phyloP scores from a whole-genome alignment of 2,797 vertebrate genomes.

The Sciurus vulgaris region DNA sequence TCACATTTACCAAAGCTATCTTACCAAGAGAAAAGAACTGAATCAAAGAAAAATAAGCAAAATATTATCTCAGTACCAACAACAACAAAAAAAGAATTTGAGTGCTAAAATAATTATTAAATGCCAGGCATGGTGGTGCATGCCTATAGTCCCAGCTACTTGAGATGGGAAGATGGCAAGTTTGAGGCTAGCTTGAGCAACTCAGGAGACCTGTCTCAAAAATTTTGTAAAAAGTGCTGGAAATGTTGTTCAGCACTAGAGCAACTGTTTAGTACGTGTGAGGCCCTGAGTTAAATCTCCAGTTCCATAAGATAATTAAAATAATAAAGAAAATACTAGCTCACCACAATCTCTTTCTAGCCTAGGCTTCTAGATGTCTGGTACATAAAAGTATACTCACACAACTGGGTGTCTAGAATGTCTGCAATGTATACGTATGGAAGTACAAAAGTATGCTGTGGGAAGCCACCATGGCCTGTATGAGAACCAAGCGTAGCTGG shows the following conservation, averaged over 20 bases:
- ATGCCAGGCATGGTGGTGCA: not conserved
- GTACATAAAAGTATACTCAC: not conserved
- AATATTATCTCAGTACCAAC: not conserved
- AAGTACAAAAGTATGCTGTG: too few species aligned
- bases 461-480: too few species aligned
- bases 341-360: constrained; percentile 33
- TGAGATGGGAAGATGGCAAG: not conserved
- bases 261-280: not conserved
- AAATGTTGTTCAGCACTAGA: not conserved
- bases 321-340: not conserved
- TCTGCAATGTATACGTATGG: not conserved
- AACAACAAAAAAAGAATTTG: not conserved
- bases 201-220: not conserved
- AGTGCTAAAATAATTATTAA: constrained; percentile 5
- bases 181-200: not conserved
- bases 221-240: not conserved
- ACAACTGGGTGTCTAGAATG: not conserved
- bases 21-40: constrained; percentile 26
- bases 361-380: not conserved
- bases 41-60: constrained; percentile 8
- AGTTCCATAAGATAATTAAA: not conserved
- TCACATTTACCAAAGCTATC: not conserved
- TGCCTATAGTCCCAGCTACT: too few species aligned
- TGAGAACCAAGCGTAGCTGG: too few species aligned
- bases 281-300: not conserved